A percentile compares a stretch with the other conserved stretches of the same genome.
These are phyloP conservation scores for Tenthredo notha DNA, from an alignment of 2,888 invertebrate species.

Conservation along the genomic window DNA sequence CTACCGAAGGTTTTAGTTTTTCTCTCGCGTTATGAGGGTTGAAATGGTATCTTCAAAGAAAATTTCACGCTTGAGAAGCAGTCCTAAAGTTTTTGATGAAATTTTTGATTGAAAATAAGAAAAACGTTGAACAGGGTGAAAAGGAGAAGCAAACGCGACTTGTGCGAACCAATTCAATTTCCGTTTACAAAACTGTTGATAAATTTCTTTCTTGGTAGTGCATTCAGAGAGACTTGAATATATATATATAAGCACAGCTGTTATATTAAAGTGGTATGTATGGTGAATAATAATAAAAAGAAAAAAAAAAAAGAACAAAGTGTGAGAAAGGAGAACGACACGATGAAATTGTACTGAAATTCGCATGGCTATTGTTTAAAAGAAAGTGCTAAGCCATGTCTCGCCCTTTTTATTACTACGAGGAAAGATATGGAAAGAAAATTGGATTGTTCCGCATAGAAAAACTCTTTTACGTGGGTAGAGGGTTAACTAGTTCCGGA, in stretches of 20 bases:
- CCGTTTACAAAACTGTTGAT: not conserved
- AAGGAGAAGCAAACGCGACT: not conserved
- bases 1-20: not conserved
- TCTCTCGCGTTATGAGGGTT: not conserved
- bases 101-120: not conserved
- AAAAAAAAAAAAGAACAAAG: not conserved
- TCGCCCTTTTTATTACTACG: not conserved
- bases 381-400: constrained; percentile 33
- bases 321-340: not conserved
- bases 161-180: not conserved
- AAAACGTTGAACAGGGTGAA: not conserved
- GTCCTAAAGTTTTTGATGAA: constrained; percentile 3
- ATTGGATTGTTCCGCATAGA: not conserved
- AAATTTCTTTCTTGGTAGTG: not conserved
- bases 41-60: not conserved
- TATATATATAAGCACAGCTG: not conserved
- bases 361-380: constrained; percentile 23
- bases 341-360: not conserved
- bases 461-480: not conserved
- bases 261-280: not conserved
- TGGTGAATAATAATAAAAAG: not conserved
- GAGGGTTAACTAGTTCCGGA: constrained; percentile 7
- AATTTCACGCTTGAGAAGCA: not conserved
- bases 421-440: constrained; percentile 24
- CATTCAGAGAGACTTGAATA: not conserved